Conservation (phyloP, 1,140 invertebrate genomes). For the Apis laboriosa region DNA sequence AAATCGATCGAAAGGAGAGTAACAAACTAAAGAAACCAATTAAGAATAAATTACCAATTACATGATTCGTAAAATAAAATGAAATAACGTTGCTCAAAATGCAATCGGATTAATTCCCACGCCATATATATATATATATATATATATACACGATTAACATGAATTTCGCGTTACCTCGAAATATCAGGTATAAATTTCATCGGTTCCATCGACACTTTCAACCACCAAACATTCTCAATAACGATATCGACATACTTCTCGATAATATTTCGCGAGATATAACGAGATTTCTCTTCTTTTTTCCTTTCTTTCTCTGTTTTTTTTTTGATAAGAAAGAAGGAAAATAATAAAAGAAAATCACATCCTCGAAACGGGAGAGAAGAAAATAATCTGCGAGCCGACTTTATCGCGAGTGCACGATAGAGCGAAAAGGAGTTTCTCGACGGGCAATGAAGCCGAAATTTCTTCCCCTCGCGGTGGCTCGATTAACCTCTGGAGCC, state of each 20-base stretch:
- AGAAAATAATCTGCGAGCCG: neutral
- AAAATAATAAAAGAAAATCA: neutral
- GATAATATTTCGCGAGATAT: neutral
- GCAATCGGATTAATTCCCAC: too few species aligned
- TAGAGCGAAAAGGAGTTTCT: constrained; percentile 31
- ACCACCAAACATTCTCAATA: neutral
- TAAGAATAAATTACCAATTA: too few species aligned
- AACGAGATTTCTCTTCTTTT: neutral
- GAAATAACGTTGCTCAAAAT: too few species aligned
- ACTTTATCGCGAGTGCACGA: constrained; percentile 12
- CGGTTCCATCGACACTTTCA: neutral
- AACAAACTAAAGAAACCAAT: too few species aligned
- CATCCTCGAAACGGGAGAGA: too few species aligned
- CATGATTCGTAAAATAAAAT: too few species aligned
- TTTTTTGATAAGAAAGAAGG: neutral
- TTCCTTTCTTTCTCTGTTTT: too few species aligned
- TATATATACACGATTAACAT: too few species aligned
- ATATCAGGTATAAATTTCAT: neutral
- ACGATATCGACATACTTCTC: neutral
- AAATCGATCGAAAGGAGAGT: too few species aligned
- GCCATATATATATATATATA: too few species aligned
- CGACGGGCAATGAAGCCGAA: constrained; percentile 26
- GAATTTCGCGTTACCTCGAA: too few species aligned
- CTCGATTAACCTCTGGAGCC: constrained; percentile 33
- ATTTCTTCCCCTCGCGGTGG: constrained; percentile 32